Base-by-base conservation (phyloP, 2,888 invertebrate species). In the Xylocampa areola region DNA sequence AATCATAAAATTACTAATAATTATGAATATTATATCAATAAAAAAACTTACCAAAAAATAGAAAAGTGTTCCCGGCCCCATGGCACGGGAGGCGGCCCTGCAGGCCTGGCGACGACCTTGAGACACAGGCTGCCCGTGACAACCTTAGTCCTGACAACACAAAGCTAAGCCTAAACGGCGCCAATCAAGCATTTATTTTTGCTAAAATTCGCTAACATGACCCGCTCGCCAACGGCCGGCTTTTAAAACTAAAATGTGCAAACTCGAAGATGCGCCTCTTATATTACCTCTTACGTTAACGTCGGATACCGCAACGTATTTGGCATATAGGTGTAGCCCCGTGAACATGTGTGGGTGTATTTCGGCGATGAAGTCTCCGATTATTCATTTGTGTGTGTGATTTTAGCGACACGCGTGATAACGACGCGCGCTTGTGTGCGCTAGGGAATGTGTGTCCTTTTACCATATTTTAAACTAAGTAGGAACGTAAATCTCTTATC, bases 241-340 rank as follows among this genome's bases (percentile, higher is more conserved):
- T 90, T 91, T 88, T 87, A 85, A 87, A 87, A 94, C 92, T 93
- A 90, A 94, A 90, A 86, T 93, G 92, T 93, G 91, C 92, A 92
- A 92, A 94, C 84, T 87, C 88, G 81, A 92, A 92, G 93, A 94
- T 93, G 93, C 89, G 91, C 90, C 87, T 92, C 93, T 93, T 94
- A 94, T 94, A 93, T 92, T 88, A 94, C 86, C 89, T 92, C 92
- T 92, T 92, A 92, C 87, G 90, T 91, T 92, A 89, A 90, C 88
- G 84, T 81, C 87, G 88, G 85, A 91, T 89, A 92, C 92, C 91
- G 90, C 91, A 92, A 92, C 88, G 86, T 91, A 90, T 93, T 94
- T 91, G 89, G 89, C 91, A 88, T 91, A 89, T 90, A 85, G 71
- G 80, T 79, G 77, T 83, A 79, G 63, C 52, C 54, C 49, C 66